Evolutionary conservation across 2,888 invertebrate genomes (phyloP), one percentile per base, ranked within the genome.

Genomic region (Xanthorhoe designata): DNA sequence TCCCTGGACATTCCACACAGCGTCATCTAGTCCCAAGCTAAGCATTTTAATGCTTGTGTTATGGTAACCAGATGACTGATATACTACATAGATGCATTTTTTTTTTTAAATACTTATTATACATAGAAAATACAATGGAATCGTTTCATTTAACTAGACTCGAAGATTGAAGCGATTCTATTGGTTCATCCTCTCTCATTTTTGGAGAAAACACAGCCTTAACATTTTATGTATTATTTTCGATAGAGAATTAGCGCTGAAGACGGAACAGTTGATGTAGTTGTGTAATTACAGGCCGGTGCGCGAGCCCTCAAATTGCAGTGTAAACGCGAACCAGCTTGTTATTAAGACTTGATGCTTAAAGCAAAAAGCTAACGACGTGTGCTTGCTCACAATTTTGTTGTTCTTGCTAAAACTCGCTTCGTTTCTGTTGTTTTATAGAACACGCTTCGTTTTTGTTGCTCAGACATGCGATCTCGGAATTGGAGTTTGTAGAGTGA

Each of bases 291-390:
- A 54, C 58, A 47, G 45, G 47, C 42, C 45, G 5, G 66, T 17
- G 35, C 18, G 7, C 8, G 35, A 47, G 61, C 19, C 57, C 61
- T 68, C 59, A 66, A 70, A 72, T 70, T 72, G 74, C 56, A 57
- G 35, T 59, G 70, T 64, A 72, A 70, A 70, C 70, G 63, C 64
- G 63, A 65, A 61, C 65, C 54, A 19, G 68, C 69, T 64, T 58
- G 70, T 74, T 70, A 74, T 74, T 74, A 69, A 72, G 74, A 72
- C 70, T 63, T 72, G 54, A 62, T 64, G 69, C 61, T 64, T 47
- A 61, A 52, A 18, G 32, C 68, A 65, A 66, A 68, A 64, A 61
- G 47, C 59, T 67, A 63, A 67, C 65, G 68, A 63, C 50, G 62
- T 56, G 56, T 50, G 49, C 50, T 67, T 49, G 45, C 60, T 51